A percentile compares a stretch with the other conserved stretches of the same genome.
Conservation (phyloP, 1,140 invertebrate genomes). For the Ditylenchus dipsaci region DNA sequence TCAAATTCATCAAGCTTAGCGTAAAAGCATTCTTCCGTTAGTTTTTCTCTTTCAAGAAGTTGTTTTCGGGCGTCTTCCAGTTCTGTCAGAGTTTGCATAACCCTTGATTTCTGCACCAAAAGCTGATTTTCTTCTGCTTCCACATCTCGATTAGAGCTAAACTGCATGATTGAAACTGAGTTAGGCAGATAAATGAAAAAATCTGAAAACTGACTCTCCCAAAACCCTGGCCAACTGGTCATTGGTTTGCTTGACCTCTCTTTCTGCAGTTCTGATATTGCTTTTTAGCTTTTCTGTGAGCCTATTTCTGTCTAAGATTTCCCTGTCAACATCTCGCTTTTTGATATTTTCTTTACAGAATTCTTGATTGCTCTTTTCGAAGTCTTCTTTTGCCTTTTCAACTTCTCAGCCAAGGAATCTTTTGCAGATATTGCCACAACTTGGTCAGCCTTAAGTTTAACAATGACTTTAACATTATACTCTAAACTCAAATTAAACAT, state of each 20-base stretch:
- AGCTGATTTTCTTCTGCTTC: conserved; percentile 1
- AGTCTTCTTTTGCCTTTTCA: neutral
- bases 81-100: neutral
- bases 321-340: neutral
- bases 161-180: conserved; percentile 4
- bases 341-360: neutral
- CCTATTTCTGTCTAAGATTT: neutral
- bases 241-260: conserved; percentile 9
- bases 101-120: neutral
- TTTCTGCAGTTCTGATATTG: conserved; percentile 1
- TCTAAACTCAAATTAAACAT: too few species aligned
- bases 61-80: conserved; percentile 2
- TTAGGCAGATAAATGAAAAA: neutral
- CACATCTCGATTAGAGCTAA: conserved; percentile 17
- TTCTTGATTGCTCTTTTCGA: conserved; percentile 2
- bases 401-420: neutral
- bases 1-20: neutral
- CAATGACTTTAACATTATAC: too few species aligned
- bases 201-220: conserved; percentile 2
- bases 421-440: too few species aligned
- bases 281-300: neutral
- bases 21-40: neutral
- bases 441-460: too few species aligned
- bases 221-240: conserved; percentile 7
- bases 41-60: neutral